Evolutionary conservation across 2,888 invertebrate species (phyloP), one percentile per base, ranked within the genome.

Genomic region (Monoplex corrugatus): DNA sequence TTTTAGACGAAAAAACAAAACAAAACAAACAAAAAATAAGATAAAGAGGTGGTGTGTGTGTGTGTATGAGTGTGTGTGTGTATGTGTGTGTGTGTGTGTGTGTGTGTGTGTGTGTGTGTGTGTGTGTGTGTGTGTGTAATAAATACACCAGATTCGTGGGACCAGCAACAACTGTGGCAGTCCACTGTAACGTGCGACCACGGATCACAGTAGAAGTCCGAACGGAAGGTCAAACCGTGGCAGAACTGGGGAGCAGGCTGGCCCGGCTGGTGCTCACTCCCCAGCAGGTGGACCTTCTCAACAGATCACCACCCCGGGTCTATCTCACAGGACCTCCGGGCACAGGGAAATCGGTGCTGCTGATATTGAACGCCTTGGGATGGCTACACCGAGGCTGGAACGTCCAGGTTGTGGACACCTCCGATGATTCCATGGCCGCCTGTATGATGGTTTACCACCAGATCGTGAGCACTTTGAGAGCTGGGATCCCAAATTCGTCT

Each of bases 311-410:
- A 2, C 38, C 38, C 10, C 75, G 35, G 10, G 75, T 16, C 38
- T 38, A 16, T 38, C 75, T 75, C 75, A 38, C 75, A 6, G 75
- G 75, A n/a, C 75, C 38, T 16, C 75, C 75, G 16, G 75, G 75
- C 75, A 75, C 75, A 13, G 75, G 75, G 19, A 75, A 80, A 43
- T 28, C 80, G 3, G 43, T 80, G 43, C 35, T 80, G 80, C 80
- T 80, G 40, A 28, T 80, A 3, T n/a, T 80, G 80, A 10, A 16
- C 43, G 80, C 28, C 5, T 19, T 80, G 40, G 28, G 0, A 10
- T 80, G 80, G 80, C 28, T 23, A 28, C 80, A 28, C 28, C 35
- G 40, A 40, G 80, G 80, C 40, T 40, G n/a, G 19, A 0, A 43
- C 43, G 80, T 80, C 3, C 43, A 80, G 43, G 80, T 80, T 19